Conservation (phyloP, 2,113 vertebrate species). For the Chionis minor region DNA sequence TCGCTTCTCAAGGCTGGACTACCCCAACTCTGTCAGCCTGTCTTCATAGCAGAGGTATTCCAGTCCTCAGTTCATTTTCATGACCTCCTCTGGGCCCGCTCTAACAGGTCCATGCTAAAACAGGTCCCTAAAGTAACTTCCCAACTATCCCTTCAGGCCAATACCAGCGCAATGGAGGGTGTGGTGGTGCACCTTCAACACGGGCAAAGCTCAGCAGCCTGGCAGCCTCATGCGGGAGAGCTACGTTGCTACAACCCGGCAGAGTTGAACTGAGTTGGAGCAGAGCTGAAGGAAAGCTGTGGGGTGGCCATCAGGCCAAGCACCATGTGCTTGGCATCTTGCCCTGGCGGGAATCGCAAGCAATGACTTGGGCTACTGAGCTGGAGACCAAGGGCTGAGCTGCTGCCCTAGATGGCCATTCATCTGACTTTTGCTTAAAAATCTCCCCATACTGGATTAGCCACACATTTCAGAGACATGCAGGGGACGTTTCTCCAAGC, state of each 20-base stretch:
- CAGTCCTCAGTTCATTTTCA: not conserved
- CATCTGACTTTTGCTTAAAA: not conserved
- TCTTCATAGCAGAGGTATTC: not conserved
- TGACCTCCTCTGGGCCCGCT: not conserved
- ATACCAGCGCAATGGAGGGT: too few relatives aligned
- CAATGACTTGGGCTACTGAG: fast-evolving
- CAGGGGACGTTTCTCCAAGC: not conserved
- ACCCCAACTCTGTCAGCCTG: not conserved
- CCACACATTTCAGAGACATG: fast-evolving
- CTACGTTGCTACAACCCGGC: not conserved
- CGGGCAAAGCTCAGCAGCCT: not conserved
- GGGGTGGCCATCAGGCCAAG: not conserved
- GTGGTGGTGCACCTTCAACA: not conserved
- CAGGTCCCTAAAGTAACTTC: not conserved
- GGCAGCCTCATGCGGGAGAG: not conserved
- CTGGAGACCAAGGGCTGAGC: not conserved
- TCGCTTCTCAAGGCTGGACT: not conserved
- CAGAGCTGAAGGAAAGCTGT: not conserved
- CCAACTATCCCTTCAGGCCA: too few relatives aligned
- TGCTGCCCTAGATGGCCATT: not conserved
- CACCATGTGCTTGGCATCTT: fast-evolving
- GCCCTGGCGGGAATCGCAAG: not conserved
- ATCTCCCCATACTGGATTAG: not conserved
- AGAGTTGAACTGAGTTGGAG: not conserved
- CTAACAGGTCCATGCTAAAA: not conserved